Evolutionary conservation across 2,113 vertebrate genomes (phyloP), one percentile per base, ranked within the genome.

Genomic region (Penelope pileata): DNA sequence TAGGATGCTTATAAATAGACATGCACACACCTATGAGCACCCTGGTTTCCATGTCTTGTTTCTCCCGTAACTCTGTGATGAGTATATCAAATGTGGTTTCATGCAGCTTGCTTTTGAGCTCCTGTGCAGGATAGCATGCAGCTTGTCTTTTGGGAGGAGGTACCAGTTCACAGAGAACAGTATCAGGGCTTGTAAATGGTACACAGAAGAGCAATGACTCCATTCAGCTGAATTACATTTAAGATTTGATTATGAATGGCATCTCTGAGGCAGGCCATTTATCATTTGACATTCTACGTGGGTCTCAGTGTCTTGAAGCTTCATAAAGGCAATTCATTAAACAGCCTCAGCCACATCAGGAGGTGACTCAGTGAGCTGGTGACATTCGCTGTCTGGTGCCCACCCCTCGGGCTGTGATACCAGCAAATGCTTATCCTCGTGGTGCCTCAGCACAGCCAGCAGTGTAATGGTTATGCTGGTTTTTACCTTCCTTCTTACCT

Each of bases 221-320:
- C 90, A 78, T 82, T 95, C 83, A 72, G 83, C 67, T 96, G 96
- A 93, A 95, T 96, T 97, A 96, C 90, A 92, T 86, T 96, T 97
- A 87, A 94, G 91, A 98, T 98, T 94, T 96, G 94, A 97, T 98
- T 98, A 97, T 94, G 94, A 96, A 95, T 88, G 96, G 93, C 90
- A 94, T 79, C 64, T 93, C 58, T 94, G 87, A 96, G 90, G 76
- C 90, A 95, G 91, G 93, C 84, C 93, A 98, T 98, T 97, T 95
- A 96, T 98, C 97, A 97, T 91, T 91, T 90, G 36, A 69, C 10
- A n/a, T 95, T 96, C 76, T 96, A 29, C 42, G 19, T 74, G 86
- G 87, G 68, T 96, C 94, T 87, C 67, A 89, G 63, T 95, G 93
- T 96, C 93, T 85, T 94, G 63, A 86, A 94, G 87, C 92, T 97